Evolutionary conservation across 2,797 vertebrate species (phyloP), one percentile per base, ranked within the genome.

Genomic region (Enteromius radiatus): DNA sequence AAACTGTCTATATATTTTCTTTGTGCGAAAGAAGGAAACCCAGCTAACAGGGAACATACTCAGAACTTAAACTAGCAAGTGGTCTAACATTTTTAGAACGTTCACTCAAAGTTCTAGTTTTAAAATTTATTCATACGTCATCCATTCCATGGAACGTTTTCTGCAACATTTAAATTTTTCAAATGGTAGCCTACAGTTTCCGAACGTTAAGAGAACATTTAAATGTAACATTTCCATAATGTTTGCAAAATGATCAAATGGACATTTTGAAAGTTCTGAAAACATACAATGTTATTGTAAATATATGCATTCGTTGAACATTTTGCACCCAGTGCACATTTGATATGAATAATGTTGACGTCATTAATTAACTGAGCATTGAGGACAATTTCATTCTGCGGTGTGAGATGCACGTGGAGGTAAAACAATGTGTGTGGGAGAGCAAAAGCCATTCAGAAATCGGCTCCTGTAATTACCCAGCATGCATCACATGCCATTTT

Each of bases 401-500:
- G n/a, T n/a, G n/a, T n/a, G n/a, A n/a, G n/a, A n/a, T n/a, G n/a
- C n/a, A n/a, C n/a, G n/a, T n/a, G 26, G 23, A 3, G 28, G 38
- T 31, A 10, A 17, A 70, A 19, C 14, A 70, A 23, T 68, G 38
- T 68, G 64, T 67, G 36, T 68, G 65, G 3, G 28, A 31, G 28
- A 7, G 9, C 1, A 43, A 43, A 69, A 70, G 7, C 23, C 14
- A 31, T 49, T 19, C 26, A 71, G 69, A 31, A 21, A 49, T 11
- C 41, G 17, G 14, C 41, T 28, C 68, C 41, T 70, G 41, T 70
- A 28, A 70, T 31, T 71, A 47, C 26, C 68, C 68, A 47, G 68
- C 68, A 71, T 71, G 68, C 68, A 71, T 31, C 41, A 45, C 68
- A 3, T 11, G 68, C 43, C 43, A 19, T 63, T 63, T 63, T 17